A percentile compares a stretch with the other conserved stretches of the same genome.
Conservation (phyloP, 2,797 vertebrate species). For the Sciurus vulgaris region DNA sequence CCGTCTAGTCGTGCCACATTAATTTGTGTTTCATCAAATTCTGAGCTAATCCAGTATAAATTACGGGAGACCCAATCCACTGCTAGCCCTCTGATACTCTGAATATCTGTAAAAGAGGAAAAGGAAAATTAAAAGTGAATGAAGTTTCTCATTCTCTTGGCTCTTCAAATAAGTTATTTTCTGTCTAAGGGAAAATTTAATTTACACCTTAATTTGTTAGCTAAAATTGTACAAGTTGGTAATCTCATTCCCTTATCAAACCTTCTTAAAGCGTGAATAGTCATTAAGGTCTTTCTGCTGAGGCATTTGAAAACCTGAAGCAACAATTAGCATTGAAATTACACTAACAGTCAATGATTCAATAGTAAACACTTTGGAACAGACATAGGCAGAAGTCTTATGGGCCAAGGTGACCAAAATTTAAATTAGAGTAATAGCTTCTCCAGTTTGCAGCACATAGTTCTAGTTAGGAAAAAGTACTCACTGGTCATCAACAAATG, state of each 20-base stretch:
- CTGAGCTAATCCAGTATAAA: constrained; percentile 99
- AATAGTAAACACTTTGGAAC: constrained; percentile 58
- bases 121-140: constrained; percentile 75
- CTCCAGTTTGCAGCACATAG: constrained; percentile 6
- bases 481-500: not conserved
- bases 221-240: constrained; percentile 72
- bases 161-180: constrained; percentile 65
- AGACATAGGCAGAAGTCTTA: constrained; percentile 59
- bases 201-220: constrained; percentile 79
- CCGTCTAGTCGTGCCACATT: constrained; percentile 98
- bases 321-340: constrained; percentile 82
- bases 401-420: constrained; percentile 65
- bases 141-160: constrained; percentile 65
- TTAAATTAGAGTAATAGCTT: constrained; percentile 33
- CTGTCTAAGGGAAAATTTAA: constrained; percentile 61
- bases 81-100: constrained; percentile 96
- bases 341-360: constrained; percentile 71
- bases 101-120: constrained; percentile 92
- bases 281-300: constrained; percentile 73
- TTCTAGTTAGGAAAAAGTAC: constrained; percentile 50
- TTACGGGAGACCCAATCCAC: constrained; percentile 99
- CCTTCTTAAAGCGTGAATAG: constrained; percentile 76
- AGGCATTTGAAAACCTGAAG: constrained; percentile 74
- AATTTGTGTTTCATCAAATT: constrained; percentile 99
- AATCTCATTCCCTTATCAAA: constrained; percentile 78